These are phyloP conservation scores for Malacosoma neustria DNA, from an alignment of 2,888 invertebrate species.

Conservation along the genomic window DNA sequence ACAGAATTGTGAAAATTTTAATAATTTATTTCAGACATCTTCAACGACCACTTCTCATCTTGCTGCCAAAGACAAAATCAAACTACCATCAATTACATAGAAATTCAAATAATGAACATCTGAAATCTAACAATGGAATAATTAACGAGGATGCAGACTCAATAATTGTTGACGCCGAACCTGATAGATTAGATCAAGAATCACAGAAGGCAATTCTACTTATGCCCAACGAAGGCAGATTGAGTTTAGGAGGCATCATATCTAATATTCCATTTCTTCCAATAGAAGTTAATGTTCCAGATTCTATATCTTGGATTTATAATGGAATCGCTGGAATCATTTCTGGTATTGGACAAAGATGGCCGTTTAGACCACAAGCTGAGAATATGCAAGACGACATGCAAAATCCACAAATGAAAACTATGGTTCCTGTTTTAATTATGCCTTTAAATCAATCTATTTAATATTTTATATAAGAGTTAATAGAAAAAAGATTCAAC, in stretches of 20 bases:
- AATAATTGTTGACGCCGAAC: conserved; percentile 38
- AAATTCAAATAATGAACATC: conserved; percentile 13
- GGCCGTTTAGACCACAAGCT: conserved; percentile 32
- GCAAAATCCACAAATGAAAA: conserved; percentile 22
- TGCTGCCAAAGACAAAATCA: conserved; percentile 28
- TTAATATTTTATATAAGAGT: not conserved
- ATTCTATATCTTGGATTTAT: conserved; percentile 61
- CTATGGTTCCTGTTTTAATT: conserved; percentile 30
- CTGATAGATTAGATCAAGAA: conserved; percentile 7
- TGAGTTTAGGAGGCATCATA: conserved; percentile 60
- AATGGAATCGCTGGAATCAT: conserved; percentile 44
- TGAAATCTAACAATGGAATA: conserved; percentile 19
- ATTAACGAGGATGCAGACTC: conserved; percentile 37
- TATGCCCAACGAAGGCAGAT: conserved; percentile 30
- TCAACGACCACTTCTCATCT: conserved; percentile 31
- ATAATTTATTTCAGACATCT: conserved; percentile 25
- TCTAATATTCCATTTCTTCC: conserved; percentile 73
- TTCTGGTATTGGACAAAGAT: conserved; percentile 40
- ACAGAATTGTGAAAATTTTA: no score
- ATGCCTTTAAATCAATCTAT: conserved; percentile 25
- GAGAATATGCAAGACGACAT: conserved; percentile 13
- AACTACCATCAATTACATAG: conserved; percentile 11
- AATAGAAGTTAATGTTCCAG: conserved; percentile 78
- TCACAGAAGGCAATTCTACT: conserved; percentile 29
- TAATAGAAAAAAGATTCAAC: no score